Evolutionary conservation across 2,113 vertebrate species (phyloP), one percentile per base, ranked within the genome.

Genomic region (Thamnaconus septentrionalis): DNA sequence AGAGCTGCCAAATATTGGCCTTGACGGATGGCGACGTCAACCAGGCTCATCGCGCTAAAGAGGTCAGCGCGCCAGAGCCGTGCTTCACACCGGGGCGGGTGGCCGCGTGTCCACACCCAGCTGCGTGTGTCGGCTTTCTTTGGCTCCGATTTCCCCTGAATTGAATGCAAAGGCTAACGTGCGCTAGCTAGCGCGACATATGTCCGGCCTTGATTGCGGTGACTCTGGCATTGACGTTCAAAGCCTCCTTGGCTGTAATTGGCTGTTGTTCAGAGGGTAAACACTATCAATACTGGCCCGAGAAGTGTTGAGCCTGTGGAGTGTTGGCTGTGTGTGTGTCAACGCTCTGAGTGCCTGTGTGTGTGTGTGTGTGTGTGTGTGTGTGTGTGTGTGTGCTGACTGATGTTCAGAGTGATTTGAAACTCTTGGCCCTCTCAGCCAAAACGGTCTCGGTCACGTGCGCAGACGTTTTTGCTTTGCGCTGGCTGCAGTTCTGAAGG

Each of bases 261-360:
- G 81, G 74, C 72, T 58, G 75, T 31, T 31, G 18, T 72, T 76
- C 64, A 5, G 53, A 69, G 64, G 12, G 64, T 85, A 83, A 89
- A 86, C 77, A 78, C 66, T 64, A 72, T 76, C 80, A 89, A 88
- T 77, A 76, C 64, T 61, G 70, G 18, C 75, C 81, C 70, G 80
- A 69, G 78, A 71, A 68, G 84, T 78, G 85, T 76, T 87, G 85
- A 87, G 73, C 73, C 41, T 45, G 52, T 75, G 11, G 71, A 89
- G 85, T 85, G 79, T 61, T 64, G 8, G 11, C 42, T 43, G 76
- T 60, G 50, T 41, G 75, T 69, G 57, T 62, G 69, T 61, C 66
- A 71, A 50, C 39, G 4, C 47, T 7, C 11, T 40, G 63, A 56
- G 62, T 71, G 81, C 60, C 70, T 1, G 47, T 10, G 47, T 4